These are phyloP conservation scores for Gallirallus australis DNA, from an alignment of 2,797 vertebrate genomes.

Conservation along the genomic window DNA sequence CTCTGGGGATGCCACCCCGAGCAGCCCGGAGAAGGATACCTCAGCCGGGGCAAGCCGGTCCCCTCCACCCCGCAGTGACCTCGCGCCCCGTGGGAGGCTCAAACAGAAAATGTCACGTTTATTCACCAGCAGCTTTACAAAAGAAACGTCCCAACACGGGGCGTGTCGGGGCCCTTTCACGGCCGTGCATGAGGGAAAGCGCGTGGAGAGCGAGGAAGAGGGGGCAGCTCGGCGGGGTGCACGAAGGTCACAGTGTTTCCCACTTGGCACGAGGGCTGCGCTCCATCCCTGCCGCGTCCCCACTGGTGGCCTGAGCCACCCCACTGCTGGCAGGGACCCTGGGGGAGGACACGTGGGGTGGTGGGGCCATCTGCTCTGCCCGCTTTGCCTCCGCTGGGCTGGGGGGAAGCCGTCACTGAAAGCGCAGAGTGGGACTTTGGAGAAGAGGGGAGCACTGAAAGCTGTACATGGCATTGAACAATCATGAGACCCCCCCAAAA, in stretches of 20 bases:
- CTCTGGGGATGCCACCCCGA: background rate
- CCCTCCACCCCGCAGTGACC: accelerated
- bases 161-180: constrained; percentile 16
- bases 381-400: background rate
- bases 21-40: background rate
- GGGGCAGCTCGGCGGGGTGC: background rate
- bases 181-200: constrained; percentile 68
- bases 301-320: background rate
- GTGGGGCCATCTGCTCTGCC: background rate
- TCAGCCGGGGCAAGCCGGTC: accelerated
- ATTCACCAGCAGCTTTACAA: constrained; percentile 82
- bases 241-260: constrained; percentile 56
- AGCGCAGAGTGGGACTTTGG: background rate
- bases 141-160: constrained; percentile 61
- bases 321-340: background rate
- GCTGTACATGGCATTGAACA: constrained; percentile 43
- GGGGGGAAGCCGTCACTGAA: background rate
- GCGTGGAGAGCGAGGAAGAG: background rate
- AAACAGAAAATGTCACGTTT: constrained; percentile 78
- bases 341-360: accelerated
- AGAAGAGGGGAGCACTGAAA: constrained; percentile 24
- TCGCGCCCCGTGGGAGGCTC: accelerated
- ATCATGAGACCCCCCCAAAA: background rate
- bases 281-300: accelerated
- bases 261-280: constrained; percentile 6